Percentiles rank a stretch among this genome's conserved stretches.
phyloP scores from a whole-genome alignment of 2,888 invertebrate species.

The Rhodophaea formosa region DNA sequence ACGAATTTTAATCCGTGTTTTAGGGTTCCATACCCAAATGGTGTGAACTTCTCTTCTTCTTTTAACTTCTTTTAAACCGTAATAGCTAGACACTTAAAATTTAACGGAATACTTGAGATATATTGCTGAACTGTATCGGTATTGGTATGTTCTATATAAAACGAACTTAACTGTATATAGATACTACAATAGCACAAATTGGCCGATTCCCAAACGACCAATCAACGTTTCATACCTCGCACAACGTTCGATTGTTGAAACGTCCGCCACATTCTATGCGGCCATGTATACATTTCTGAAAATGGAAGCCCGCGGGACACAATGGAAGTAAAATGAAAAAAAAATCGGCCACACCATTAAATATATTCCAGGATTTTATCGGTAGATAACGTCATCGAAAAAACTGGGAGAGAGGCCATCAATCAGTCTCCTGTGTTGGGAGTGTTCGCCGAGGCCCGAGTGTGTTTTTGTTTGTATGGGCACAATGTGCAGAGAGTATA shows the following conservation, averaged over 20 bases:
- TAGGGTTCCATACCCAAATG: too few species aligned
- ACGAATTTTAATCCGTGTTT: too few species aligned
- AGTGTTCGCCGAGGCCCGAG: neutral
- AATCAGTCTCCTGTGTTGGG: conserved; percentile 39
- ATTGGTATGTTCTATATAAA: too few species aligned
- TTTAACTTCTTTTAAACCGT: too few species aligned
- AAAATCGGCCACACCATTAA: conserved; percentile 39
- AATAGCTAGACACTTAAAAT: too few species aligned
- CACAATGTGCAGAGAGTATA: neutral
- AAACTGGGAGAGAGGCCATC: conserved; percentile 45
- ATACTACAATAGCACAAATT: neutral
- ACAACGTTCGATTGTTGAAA: neutral
- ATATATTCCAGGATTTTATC: conserved; percentile 42
- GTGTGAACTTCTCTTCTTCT: too few species aligned
- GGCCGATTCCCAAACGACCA: neutral
- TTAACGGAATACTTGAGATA: too few species aligned
- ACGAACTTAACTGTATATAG: too few species aligned
- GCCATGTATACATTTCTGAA: conserved; percentile 7
- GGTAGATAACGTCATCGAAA: conserved; percentile 49
- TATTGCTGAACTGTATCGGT: too few species aligned
- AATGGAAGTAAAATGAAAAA: conserved; percentile 39
- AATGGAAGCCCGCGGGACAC: conserved; percentile 9
- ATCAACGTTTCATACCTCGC: neutral
- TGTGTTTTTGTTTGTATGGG: conserved; percentile 13
- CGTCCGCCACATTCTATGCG: neutral